Percentiles rank a stretch among this genome's conserved stretches.
Evolutionary conservation across 92 coral and sea anemone genomes (phyloP).

Genomic region (Palythoa grandiflora): DNA sequence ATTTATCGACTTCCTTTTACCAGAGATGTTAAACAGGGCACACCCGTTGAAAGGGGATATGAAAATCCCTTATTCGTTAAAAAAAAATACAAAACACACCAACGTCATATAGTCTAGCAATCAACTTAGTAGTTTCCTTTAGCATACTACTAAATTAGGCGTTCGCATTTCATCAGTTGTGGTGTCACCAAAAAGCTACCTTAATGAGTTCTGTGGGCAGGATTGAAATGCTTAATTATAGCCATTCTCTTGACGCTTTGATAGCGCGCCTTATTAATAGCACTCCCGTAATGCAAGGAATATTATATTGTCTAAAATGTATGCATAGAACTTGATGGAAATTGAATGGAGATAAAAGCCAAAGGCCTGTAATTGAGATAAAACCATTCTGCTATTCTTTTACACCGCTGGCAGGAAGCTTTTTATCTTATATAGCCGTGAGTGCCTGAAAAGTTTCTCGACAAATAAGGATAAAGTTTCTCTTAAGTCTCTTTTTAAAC

Average conservation of each 20-base stretch:
- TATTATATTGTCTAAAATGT: constrained; percentile 74
- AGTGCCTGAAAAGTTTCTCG: constrained; percentile 28
- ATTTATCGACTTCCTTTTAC: constrained; percentile 83
- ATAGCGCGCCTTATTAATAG: constrained; percentile 74
- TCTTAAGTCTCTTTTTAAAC: constrained; percentile 4
- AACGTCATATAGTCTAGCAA: constrained; percentile 41
- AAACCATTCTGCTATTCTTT: constrained; percentile 65
- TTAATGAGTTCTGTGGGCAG: constrained; percentile 71
- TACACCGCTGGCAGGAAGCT: constrained; percentile 42
- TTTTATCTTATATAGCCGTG: constrained; percentile 39
- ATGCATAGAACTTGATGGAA: constrained; percentile 70
- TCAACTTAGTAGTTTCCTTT: constrained; percentile 48
- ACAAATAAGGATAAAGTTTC: constrained; percentile 42
- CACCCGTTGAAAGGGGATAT: constrained; percentile 70
- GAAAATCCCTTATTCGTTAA: constrained; percentile 79
- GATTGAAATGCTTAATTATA: constrained; percentile 69
- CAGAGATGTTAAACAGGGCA: constrained; percentile 78
- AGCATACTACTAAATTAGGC: constrained; percentile 13
- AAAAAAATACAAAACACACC: constrained; percentile 56
- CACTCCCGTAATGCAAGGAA: constrained; percentile 72
- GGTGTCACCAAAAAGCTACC: constrained; percentile 31
- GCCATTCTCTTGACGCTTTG: constrained; percentile 63
- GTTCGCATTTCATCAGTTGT: constrained; percentile 39
- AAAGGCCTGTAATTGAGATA: constrained; percentile 69
- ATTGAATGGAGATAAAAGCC: constrained; percentile 66